phyloP scores from a whole-genome alignment of 2,888 invertebrate species.

The Esperia sulphurella region DNA sequence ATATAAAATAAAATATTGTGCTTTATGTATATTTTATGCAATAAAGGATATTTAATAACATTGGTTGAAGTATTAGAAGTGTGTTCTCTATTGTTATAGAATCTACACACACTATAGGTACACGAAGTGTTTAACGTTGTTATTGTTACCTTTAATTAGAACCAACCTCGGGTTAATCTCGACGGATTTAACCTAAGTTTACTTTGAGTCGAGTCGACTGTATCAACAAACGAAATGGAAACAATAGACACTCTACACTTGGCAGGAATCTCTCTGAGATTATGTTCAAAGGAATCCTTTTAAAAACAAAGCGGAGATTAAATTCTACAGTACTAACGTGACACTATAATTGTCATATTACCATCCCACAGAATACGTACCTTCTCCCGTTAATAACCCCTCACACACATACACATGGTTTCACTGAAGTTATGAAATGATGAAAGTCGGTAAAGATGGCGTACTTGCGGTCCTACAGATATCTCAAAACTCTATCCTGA shows the following conservation, averaged over 20 bases:
- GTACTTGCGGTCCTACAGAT: too few relatives aligned
- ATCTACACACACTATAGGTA: neutral
- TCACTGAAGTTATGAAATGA: too few relatives aligned
- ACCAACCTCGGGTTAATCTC: neutral
- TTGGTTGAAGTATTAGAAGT: too few relatives aligned
- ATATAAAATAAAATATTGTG: neutral
- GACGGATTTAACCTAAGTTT: slow-evolving; percentile 6
- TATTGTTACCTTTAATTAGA: neutral
- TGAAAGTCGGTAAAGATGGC: too few relatives aligned
- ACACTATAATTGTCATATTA: neutral
- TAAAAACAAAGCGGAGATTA: slow-evolving; percentile 2
- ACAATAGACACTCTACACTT: neutral
- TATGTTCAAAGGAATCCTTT: neutral
- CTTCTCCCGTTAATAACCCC: too few relatives aligned
- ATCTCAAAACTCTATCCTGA: too few relatives aligned
- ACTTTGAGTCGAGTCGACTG: slow-evolving; percentile 2
- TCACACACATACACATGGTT: too few relatives aligned
- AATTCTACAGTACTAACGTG: neutral
- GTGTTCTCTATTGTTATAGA: too few relatives aligned
- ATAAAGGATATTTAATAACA: too few relatives aligned
- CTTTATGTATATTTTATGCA: neutral
- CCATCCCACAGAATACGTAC: too few relatives aligned
- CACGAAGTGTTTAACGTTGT: neutral
- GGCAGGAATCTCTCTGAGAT: neutral
- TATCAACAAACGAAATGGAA: slow-evolving; percentile 5